These are phyloP conservation scores for human DNA, from an alignment of 2,113 vertebrate species.

Conservation along the genomic window DNA sequence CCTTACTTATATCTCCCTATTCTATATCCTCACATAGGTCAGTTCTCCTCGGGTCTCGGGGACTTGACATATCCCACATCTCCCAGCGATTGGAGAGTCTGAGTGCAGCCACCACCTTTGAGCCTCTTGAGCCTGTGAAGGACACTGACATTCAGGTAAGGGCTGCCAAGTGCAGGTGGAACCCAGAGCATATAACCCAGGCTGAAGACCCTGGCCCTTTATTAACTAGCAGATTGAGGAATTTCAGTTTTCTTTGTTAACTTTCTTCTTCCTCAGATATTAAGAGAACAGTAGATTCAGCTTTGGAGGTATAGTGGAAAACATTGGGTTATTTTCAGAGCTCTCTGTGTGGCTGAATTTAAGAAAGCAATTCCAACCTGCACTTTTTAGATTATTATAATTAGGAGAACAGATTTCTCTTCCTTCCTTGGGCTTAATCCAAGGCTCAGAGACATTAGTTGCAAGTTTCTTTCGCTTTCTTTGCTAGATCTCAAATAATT, in stretches of 20 bases:
- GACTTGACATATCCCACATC: slow-evolving; percentile 97
- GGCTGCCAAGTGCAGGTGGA: neutral
- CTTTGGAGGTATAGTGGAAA: neutral
- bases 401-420: slow-evolving; percentile 45
- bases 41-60: slow-evolving; percentile 95
- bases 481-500: slow-evolving; percentile 44
- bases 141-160: slow-evolving; percentile 99
- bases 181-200: neutral
- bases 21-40: slow-evolving; percentile 84
- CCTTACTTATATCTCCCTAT: slow-evolving; percentile 35
- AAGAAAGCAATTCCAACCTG: slow-evolving; percentile 34
- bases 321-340: slow-evolving; percentile 11
- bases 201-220: neutral
- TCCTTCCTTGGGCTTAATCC: slow-evolving; percentile 56
- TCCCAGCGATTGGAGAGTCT: slow-evolving; percentile 96
- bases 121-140: slow-evolving; percentile 97
- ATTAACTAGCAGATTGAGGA: neutral
- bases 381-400: slow-evolving; percentile 33
- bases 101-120: slow-evolving; percentile 97
- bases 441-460: slow-evolving; percentile 45
- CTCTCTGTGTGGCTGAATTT: neutral
- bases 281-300: neutral
- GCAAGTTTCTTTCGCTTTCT: slow-evolving; percentile 43
- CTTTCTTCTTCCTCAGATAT: neutral
- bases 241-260: neutral